Conservation (phyloP, 2,888 invertebrate genomes). For the Chrysolina americana region DNA sequence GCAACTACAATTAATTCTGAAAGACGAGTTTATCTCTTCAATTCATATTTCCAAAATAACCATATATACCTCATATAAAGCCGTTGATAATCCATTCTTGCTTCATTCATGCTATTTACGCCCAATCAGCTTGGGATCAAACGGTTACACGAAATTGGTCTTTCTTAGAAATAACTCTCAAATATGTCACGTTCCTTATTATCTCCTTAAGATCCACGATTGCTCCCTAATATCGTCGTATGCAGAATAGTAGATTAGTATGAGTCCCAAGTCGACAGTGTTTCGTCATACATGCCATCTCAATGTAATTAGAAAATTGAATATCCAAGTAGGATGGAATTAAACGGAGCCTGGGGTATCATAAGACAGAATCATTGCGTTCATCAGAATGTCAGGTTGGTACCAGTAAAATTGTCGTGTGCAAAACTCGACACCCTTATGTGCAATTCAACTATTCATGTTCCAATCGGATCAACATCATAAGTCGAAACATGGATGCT, state of each 20-base stretch:
- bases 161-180: neutral
- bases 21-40: no score
- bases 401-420: no score
- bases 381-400: no score
- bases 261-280: neutral
- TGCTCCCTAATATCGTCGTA: neutral
- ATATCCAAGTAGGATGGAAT: neutral
- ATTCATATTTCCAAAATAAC: no score
- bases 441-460: no score
- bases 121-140: neutral
- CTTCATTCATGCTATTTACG: neutral
- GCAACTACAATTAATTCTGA: no score
- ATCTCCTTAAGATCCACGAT: neutral
- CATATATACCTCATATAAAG: no score
- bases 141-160: neutral
- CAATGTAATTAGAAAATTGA: constrained; percentile 17
- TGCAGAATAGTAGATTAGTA: neutral
- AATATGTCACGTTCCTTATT: constrained; percentile 13
- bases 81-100: neutral
- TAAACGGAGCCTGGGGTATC: neutral
- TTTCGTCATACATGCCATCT: constrained; percentile 9
- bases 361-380: neutral
- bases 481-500: no score
- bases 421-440: no score
- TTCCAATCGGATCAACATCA: no score